These are phyloP conservation scores for Cichlasoma orientale DNA, from an alignment of 2,797 vertebrate genomes.

Conservation along the genomic window DNA sequence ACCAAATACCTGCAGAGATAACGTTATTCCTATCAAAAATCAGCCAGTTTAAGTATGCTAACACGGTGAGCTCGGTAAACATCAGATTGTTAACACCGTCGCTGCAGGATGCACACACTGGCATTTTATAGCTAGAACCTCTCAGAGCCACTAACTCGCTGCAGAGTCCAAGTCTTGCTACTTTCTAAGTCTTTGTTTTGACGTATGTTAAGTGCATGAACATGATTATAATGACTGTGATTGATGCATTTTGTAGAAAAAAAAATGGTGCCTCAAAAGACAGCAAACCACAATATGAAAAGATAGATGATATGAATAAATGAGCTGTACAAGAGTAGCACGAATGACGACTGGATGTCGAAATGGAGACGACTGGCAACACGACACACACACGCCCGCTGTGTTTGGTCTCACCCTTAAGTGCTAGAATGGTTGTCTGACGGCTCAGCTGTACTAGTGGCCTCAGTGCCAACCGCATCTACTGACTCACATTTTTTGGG, in stretches of 20 bases:
- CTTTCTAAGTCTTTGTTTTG: background rate
- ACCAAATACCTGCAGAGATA: too few species aligned
- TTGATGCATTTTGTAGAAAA: background rate
- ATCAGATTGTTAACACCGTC: too few species aligned
- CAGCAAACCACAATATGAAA: constrained; percentile 22
- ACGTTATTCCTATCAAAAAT: background rate
- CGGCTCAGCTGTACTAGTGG: constrained; percentile 71
- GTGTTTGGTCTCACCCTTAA: constrained; percentile 76
- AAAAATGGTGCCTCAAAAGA: background rate
- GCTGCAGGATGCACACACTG: background rate
- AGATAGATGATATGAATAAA: constrained; percentile 24
- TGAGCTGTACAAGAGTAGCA: constrained; percentile 4
- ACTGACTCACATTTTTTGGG: constrained; percentile 77
- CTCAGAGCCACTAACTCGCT: background rate
- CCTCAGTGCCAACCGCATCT: constrained; percentile 73
- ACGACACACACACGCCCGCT: constrained; percentile 49
- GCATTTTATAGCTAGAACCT: background rate
- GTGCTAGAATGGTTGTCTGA: constrained; percentile 73
- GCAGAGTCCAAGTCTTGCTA: background rate
- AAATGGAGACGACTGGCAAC: constrained; percentile 55
- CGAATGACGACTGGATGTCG: constrained; percentile 36
- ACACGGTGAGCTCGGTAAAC: background rate
- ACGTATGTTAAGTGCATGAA: background rate
- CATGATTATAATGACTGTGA: background rate
- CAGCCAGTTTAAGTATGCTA: background rate